phyloP scores from a whole-genome alignment of 2,113 vertebrate species.

The human region DNA sequence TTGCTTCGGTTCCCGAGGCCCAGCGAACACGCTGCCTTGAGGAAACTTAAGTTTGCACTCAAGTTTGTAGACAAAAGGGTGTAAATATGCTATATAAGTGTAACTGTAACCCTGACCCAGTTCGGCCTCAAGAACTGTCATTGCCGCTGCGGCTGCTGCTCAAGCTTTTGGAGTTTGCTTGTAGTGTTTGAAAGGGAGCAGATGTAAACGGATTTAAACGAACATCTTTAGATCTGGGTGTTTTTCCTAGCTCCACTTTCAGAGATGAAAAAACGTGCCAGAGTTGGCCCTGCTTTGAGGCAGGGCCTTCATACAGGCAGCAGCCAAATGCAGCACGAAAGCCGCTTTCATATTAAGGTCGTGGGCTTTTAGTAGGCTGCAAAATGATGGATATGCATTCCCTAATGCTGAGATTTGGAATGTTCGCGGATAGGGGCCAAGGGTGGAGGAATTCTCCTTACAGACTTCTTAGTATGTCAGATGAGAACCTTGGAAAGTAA shows the following conservation, averaged over 20 bases:
- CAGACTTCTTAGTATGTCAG: neutral
- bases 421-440: neutral
- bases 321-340: neutral
- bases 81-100: neutral
- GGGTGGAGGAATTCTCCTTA: neutral
- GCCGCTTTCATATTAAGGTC: neutral
- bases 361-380: neutral
- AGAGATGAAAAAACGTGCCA: neutral
- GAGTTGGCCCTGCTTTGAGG: neutral
- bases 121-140: neutral
- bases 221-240: neutral
- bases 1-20: neutral
- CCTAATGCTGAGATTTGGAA: neutral
- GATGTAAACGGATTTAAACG: conserved; percentile 23
- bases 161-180: neutral
- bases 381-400: neutral
- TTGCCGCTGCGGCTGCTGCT: neutral
- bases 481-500: neutral
- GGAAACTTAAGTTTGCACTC: conserved; percentile 31
- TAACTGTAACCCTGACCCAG: conserved; percentile 35
- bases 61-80: conserved; percentile 65
- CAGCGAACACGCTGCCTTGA: neutral
- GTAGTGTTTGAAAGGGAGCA: neutral
- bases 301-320: neutral
- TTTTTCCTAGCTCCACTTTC: neutral